Percentiles rank a stretch among this genome's conserved stretches.
These are phyloP conservation scores for Actinia equina DNA, from an alignment of 64 coral and sea anemone genomes.

Conservation along the genomic window DNA sequence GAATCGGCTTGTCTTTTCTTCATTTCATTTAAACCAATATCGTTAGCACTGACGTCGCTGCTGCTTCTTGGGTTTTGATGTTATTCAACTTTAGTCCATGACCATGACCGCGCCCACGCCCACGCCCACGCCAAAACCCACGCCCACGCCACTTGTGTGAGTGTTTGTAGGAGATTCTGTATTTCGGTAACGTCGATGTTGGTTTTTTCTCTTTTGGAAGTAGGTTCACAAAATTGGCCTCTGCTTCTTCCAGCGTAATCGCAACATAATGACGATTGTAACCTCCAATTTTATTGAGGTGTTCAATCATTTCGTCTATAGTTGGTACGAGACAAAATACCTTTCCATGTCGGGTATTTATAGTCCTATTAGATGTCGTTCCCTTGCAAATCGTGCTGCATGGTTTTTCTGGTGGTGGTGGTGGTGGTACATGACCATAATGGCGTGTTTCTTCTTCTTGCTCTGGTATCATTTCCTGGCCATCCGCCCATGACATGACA, in stretches of 20 bases:
- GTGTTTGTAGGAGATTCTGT: background rate
- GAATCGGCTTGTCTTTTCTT: background rate
- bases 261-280: slow-evolving; percentile 49
- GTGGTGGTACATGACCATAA: background rate
- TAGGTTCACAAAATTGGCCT: slow-evolving; percentile 27
- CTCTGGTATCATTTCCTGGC: background rate
- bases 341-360: slow-evolving; percentile 6
- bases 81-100: no score
- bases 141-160: background rate
- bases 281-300: slow-evolving; percentile 27
- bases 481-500: background rate
- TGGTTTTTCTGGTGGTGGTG: background rate
- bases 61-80: no score
- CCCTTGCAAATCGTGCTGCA: slow-evolving; percentile 9
- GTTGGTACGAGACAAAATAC: slow-evolving; percentile 40
- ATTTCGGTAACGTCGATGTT: background rate
- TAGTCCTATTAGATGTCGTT: slow-evolving; percentile 1
- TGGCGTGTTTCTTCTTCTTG: background rate
- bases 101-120: no score
- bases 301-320: slow-evolving; percentile 1
- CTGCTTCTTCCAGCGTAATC: slow-evolving; percentile 17
- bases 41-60: background rate
- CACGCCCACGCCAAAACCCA: no score
- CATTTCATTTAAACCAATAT: background rate
- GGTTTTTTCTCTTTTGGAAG: background rate